phyloP scores from a whole-genome alignment of 2,797 vertebrate genomes.

The Hybognathus amarus region DNA sequence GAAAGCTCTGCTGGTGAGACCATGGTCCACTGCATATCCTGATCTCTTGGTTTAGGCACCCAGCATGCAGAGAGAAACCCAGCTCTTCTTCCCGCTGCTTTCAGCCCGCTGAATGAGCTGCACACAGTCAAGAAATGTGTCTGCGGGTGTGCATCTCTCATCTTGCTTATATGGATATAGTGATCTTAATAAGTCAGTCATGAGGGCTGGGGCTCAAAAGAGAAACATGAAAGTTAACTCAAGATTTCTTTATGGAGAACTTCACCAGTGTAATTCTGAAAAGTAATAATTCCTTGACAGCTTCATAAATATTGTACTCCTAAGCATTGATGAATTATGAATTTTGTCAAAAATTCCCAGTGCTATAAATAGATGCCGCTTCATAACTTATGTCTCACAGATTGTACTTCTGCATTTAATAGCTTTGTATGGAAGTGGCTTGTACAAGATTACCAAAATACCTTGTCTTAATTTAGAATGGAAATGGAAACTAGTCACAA shows the following conservation, averaged over 20 bases:
- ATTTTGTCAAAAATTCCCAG: slow-evolving; percentile 15
- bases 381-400: slow-evolving; percentile 31
- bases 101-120: slow-evolving; percentile 26
- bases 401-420: slow-evolving; percentile 32
- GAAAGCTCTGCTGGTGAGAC: slow-evolving; percentile 35
- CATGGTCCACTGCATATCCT: slow-evolving; percentile 24
- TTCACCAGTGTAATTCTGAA: slow-evolving; percentile 1
- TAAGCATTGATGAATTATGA: slow-evolving; percentile 39
- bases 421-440: slow-evolving; percentile 4
- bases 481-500: neutral
- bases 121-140: slow-evolving; percentile 29
- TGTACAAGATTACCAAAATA: slow-evolving; percentile 28
- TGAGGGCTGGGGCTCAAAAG: slow-evolving; percentile 17
- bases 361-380: neutral
- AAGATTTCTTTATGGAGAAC: neutral
- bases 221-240: slow-evolving; percentile 30
- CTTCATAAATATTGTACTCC: slow-evolving; percentile 39
- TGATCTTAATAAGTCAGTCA: slow-evolving; percentile 36
- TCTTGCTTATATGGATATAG: slow-evolving; percentile 39
- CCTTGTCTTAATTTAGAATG: neutral
- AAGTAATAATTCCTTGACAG: slow-evolving; percentile 34
- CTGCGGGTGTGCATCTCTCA: neutral
- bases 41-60: slow-evolving; percentile 23
- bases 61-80: slow-evolving; percentile 16
- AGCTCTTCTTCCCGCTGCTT: slow-evolving; percentile 10